Evolutionary conservation across 2,113 vertebrate genomes (phyloP).

Genomic region (Pituophis catenifer): DNA sequence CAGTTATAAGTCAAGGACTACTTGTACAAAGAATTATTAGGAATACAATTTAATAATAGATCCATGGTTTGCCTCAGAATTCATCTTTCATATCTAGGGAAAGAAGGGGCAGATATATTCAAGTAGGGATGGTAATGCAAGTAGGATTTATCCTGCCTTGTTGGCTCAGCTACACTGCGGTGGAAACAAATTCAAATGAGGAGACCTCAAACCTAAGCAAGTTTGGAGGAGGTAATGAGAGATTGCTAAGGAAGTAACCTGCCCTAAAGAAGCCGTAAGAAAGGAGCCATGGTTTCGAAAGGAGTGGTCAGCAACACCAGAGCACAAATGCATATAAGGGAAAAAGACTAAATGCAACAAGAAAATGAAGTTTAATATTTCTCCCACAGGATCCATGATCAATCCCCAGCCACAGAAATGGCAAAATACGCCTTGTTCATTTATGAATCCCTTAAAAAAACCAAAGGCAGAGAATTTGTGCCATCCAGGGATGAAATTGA

Average conservation of each 20-base stretch:
- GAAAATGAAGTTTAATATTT: slow-evolving; percentile 31
- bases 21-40: neutral
- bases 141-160: neutral
- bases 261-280: neutral
- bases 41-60: neutral
- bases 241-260: neutral
- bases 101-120: neutral
- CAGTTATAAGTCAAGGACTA: neutral
- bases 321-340: neutral
- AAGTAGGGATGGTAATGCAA: neutral
- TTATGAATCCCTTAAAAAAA: slow-evolving; percentile 86
- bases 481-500: slow-evolving; percentile 91
- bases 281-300: neutral
- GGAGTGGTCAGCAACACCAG: too few relatives aligned
- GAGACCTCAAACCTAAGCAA: neutral
- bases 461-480: slow-evolving; percentile 87
- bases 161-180: neutral
- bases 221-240: neutral
- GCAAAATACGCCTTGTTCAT: slow-evolving; percentile 86
- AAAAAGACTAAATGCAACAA: neutral
- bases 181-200: neutral
- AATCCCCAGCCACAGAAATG: slow-evolving; percentile 87
- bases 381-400: slow-evolving; percentile 81
- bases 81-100: neutral
- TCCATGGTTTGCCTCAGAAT: neutral